These are phyloP conservation scores for Drosophila trichaetosa DNA, from an alignment of 2,888 invertebrate genomes.

Conservation along the genomic window DNA sequence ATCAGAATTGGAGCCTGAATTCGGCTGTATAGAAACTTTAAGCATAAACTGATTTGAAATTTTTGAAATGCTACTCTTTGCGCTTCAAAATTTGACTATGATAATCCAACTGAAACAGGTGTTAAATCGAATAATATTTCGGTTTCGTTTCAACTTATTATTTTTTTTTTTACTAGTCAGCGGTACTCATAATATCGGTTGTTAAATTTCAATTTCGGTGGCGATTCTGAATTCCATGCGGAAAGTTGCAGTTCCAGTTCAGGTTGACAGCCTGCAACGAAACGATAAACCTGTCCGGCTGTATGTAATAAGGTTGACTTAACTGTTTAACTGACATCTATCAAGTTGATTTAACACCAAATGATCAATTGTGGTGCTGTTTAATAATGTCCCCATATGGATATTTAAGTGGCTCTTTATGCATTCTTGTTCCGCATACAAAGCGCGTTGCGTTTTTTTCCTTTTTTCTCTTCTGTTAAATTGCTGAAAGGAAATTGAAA, in stretches of 20 bases:
- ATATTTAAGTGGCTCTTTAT: not conserved
- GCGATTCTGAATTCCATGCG: not conserved
- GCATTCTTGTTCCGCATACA: not conserved
- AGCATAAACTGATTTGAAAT: not conserved
- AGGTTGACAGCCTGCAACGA: not conserved
- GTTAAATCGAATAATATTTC: not conserved
- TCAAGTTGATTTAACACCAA: not conserved
- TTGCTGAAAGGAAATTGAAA: constrained; percentile 39
- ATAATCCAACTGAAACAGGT: not conserved
- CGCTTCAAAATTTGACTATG: not conserved
- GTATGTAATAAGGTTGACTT: not conserved
- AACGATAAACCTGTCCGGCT: not conserved
- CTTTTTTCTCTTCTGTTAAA: not conserved
- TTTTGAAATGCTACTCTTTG: not conserved
- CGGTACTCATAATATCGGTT: not conserved
- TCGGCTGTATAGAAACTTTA: not conserved
- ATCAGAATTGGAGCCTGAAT: not conserved
- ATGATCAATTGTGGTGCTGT: not conserved
- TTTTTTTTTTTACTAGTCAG: not conserved
- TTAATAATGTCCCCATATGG: not conserved
- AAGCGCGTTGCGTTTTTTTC: not conserved
- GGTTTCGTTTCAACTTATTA: not conserved
- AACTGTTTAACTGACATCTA: not conserved
- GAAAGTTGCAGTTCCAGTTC: not conserved
- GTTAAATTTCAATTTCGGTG: not conserved